Evolutionary conservation across 2,888 invertebrate genomes (phyloP).

Genomic region (Luffia ferchaultella): DNA sequence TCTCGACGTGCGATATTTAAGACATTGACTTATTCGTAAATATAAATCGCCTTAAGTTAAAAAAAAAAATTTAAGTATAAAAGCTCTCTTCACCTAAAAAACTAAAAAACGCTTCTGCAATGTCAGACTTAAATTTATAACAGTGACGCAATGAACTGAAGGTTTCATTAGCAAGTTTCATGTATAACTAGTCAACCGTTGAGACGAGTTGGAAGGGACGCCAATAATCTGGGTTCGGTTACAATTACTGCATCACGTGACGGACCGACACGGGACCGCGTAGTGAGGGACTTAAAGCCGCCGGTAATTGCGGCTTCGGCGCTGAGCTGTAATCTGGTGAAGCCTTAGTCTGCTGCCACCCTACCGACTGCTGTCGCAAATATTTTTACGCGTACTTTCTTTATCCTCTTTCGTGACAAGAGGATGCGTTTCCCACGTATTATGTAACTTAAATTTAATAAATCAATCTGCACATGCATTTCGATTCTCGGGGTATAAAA

Average conservation of each 20-base stretch:
- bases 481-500: too few relatives aligned
- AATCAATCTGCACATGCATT: too few relatives aligned
- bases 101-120: neutral
- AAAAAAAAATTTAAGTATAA: neutral
- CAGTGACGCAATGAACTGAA: too few relatives aligned
- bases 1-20: too few relatives aligned
- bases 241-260: neutral
- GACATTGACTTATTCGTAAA: too few relatives aligned
- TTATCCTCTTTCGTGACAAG: too few relatives aligned
- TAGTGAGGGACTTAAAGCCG: conserved; percentile 38
- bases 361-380: neutral
- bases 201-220: neutral
- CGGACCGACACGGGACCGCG: conserved; percentile 7
- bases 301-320: conserved; percentile 50
- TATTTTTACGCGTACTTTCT: too few relatives aligned
- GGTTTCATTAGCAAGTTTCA: too few relatives aligned
- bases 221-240: neutral
- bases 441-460: too few relatives aligned
- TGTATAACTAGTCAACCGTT: too few relatives aligned
- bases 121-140: too few relatives aligned
- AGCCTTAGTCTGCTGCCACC: neutral
- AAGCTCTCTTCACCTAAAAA: neutral
- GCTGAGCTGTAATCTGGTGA: neutral
- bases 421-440: too few relatives aligned
- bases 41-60: neutral